Base-by-base conservation (phyloP, 2,113 vertebrate species). In the Pachyramphus minor region DNA sequence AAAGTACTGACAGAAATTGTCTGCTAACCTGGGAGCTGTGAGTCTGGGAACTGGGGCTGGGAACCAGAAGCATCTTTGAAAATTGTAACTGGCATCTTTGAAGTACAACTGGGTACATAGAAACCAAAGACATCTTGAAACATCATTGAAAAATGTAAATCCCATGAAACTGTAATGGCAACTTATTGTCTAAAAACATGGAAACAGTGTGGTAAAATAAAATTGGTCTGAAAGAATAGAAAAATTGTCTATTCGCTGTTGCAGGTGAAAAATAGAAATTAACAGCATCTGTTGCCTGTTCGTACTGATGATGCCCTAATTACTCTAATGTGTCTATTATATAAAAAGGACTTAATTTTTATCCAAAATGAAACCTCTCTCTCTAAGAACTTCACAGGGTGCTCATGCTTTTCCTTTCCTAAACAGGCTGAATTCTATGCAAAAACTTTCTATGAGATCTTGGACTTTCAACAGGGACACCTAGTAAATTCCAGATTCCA, bases 361-460 rank as follows among this genome's bases (percentile, higher is more conserved):
- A 22, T 24, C 9, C 25, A 7, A 24, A 85, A 80, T 41, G 28
- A 2, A 64, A 13, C 10, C 9, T 75, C 3, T 68, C 4, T 56
- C 13, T 52, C 14, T 39, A 22, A 64, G 50, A 58, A 64, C 15
- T 33, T 52, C 33, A 21, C 0, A 0, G 47, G 30, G 11, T 53
- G 6, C 55, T n/a, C 1, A 2, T n/a, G 27, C 5, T 50, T 56
- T 39, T 79, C 24, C 8, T 56, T 89, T 69, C 18, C 30, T 62
- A 63, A 87, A n/a, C 27, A 56, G 30, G 4, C 3, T 69, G 56
- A 68, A 75, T 13, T 85, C 35, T n/a, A 18, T 1, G 2, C 28
- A 16, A 0, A 0, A 52, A 33, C 13, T 35, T 37, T 56, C 33
- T 56, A 5, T 0, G 1, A 56, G 37, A 44, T 62, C 41, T 49